Base-by-base conservation (phyloP, 2,888 invertebrate species). In the Adelphocoris suturalis region DNA sequence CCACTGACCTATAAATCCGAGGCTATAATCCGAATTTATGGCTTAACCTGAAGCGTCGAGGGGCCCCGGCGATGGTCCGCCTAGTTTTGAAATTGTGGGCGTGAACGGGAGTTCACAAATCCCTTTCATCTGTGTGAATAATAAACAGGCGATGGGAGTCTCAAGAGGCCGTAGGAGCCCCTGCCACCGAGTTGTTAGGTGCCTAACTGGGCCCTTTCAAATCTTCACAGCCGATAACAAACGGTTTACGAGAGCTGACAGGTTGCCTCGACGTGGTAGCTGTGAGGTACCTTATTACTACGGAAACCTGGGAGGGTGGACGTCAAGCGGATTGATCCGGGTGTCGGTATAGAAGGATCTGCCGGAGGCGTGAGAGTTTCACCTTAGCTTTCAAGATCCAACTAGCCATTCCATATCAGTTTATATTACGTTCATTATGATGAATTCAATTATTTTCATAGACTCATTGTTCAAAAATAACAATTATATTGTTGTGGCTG, bases 81-180 rank as follows among this genome's bases (percentile, higher is more conserved):
- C 68, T 68, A 68, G 68, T 68, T 68, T 68, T 68, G 68, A 68
- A 11, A 23, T 23, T 9, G 68, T 68, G 68, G 68, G 68, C 68
- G 68, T 68, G 68, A 23, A 68, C 68, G 19, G 27, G 68, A 23
- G 19, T 19, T 27, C 68, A 19, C 23, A 19, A 68, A 68, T 68
- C 19, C 68, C 68, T 68, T 68, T 68, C 68, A 68, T 68, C 68
- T 68, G 9, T 19, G 68, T 68, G 68, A 68, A 68, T 68, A 68
- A 68, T 68, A 68, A 68, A 68, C 68, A 68, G 68, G 68, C 68
- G 68, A 68, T 68, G 68, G 68, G 23, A 27, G 37, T 37, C 37
- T 37, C 37, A 37, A 37, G 37, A n/a, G n/a, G 68, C 68, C 19
- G 27, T 11, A 7, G 68, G 23, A 68, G 68, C 23, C 68, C 68